phyloP scores from a whole-genome alignment of 64 coral and sea anemone species.

The Porites lutea region DNA sequence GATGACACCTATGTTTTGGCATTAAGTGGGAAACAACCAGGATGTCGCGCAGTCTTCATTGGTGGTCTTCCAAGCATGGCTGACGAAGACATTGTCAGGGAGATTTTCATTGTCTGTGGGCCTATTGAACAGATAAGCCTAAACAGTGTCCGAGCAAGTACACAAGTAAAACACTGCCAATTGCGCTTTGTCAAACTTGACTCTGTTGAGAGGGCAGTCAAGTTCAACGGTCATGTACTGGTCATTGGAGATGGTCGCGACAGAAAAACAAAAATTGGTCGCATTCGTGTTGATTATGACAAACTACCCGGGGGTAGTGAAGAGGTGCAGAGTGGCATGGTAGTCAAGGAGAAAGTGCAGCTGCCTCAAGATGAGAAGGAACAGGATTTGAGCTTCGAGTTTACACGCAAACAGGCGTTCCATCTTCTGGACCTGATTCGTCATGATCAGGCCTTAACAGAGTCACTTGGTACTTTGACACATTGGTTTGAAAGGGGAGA shows the following conservation, averaged over 20 bases:
- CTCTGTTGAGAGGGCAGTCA: constrained; percentile 77
- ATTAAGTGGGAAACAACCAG: constrained; percentile 69
- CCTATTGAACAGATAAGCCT: constrained; percentile 67
- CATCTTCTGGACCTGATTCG: constrained; percentile 78
- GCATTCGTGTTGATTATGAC: constrained; percentile 79
- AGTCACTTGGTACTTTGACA: constrained; percentile 57
- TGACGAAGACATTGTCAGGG: constrained; percentile 79
- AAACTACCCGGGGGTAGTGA: constrained; percentile 53
- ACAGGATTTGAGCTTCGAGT: constrained; percentile 36
- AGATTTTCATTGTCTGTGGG: constrained; percentile 83
- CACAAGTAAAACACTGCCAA: constrained; percentile 50
- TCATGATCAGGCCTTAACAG: constrained; percentile 57
- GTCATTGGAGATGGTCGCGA: constrained; percentile 57
- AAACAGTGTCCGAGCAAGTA: constrained; percentile 18
- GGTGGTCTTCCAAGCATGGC: constrained; percentile 70
- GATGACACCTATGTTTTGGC: constrained; percentile 44
- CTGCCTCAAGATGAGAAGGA: constrained; percentile 41
- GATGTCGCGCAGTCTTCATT: constrained; percentile 79
- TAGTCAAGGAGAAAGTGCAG: neutral
- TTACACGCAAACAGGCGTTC: constrained; percentile 45
- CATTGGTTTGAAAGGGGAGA: constrained; percentile 90
- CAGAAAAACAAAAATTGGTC: constrained; percentile 49
- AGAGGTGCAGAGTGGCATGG: constrained; percentile 16
- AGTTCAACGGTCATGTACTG: constrained; percentile 75
- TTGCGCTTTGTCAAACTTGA: constrained; percentile 58